These are phyloP conservation scores for Cantharis rustica DNA, from an alignment of 2,888 invertebrate species.

Conservation along the genomic window DNA sequence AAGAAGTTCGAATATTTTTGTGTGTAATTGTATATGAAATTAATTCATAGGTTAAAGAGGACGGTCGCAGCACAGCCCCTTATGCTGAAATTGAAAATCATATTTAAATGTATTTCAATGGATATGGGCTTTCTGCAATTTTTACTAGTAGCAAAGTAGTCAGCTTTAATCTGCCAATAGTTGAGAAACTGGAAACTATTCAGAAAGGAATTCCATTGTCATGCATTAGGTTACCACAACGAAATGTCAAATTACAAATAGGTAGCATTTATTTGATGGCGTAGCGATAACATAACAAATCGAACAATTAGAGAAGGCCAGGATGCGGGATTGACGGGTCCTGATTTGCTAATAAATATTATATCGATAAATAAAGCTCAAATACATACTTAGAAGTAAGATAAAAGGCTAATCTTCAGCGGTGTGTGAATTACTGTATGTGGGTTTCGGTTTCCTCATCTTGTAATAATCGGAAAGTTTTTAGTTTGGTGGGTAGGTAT, in stretches of 20 bases:
- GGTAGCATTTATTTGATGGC: not conserved
- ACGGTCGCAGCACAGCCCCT: too few relatives aligned
- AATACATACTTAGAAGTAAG: not conserved
- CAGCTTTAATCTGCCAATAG: too few relatives aligned
- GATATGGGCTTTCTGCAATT: too few relatives aligned
- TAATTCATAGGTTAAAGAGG: too few relatives aligned
- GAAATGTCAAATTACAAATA: not conserved
- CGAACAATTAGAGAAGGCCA: not conserved
- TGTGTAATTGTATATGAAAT: too few relatives aligned
- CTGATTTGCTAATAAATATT: not conserved
- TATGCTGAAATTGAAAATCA: too few relatives aligned
- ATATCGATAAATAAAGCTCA: not conserved
- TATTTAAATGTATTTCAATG: too few relatives aligned
- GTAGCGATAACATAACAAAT: not conserved
- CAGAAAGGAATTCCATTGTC: not conserved
- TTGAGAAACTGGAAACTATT: not conserved
- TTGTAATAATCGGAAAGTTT: not conserved
- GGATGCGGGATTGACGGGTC: not conserved
- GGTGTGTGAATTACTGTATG: not conserved
- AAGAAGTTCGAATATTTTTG: too few relatives aligned
- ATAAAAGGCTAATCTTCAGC: not conserved
- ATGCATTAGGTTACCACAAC: not conserved
- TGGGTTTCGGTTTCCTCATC: not conserved
- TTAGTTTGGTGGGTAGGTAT: not conserved
- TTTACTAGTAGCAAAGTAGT: too few relatives aligned